Percentiles rank a stretch among this genome's conserved stretches.
Evolutionary conservation across 1,140 invertebrate species (phyloP).

Genomic region (Heliconius nattereri): DNA sequence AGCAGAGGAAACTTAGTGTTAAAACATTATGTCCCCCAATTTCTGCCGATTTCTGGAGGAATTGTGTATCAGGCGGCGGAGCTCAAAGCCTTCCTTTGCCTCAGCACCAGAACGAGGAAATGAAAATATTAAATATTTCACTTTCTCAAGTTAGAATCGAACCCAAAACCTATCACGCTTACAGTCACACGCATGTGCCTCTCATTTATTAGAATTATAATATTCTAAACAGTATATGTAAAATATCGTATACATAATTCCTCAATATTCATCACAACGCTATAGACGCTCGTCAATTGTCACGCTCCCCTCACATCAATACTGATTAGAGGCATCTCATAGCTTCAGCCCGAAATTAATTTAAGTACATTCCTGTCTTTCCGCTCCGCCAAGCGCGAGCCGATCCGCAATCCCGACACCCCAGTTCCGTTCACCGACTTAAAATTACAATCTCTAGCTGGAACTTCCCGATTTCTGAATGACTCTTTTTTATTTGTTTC

Average conservation of each 20-base stretch:
- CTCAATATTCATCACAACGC: not conserved
- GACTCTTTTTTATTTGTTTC: conserved; percentile 60
- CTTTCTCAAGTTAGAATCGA: too few relatives aligned
- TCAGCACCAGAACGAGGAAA: too few relatives aligned
- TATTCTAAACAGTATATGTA: not conserved
- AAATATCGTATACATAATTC: not conserved
- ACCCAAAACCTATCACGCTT: too few relatives aligned
- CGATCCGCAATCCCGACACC: conserved; percentile 70
- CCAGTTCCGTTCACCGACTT: conserved; percentile 64
- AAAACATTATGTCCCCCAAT: too few relatives aligned
- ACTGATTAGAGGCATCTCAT: conserved; percentile 40
- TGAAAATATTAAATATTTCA: too few relatives aligned
- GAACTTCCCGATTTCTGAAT: conserved; percentile 57
- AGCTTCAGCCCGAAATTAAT: conserved; percentile 55
- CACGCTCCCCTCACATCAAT: conserved; percentile 22
- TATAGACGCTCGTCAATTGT: not conserved
- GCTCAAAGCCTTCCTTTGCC: too few relatives aligned
- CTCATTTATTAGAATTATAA: not conserved
- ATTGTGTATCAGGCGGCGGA: too few relatives aligned
- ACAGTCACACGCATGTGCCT: too few relatives aligned
- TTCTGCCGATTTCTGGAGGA: too few relatives aligned
- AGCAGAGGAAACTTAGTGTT: too few relatives aligned
- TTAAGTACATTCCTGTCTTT: conserved; percentile 68
- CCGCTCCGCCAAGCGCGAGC: conserved; percentile 60
- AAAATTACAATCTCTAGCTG: conserved; percentile 66